These are phyloP conservation scores for Coelopa pilipes DNA, from an alignment of 2,888 invertebrate species.

Conservation along the genomic window DNA sequence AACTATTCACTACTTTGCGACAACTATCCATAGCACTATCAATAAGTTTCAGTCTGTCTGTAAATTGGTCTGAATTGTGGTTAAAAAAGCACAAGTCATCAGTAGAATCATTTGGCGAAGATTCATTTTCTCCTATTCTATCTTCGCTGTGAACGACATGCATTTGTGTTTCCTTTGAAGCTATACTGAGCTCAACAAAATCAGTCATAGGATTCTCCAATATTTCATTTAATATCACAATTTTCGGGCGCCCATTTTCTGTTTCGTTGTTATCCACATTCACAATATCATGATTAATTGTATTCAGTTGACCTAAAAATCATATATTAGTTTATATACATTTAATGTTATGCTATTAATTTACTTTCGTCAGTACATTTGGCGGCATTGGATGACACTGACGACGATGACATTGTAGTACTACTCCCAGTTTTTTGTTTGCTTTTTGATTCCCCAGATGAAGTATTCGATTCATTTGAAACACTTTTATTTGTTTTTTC, in stretches of 20 bases:
- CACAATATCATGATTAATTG: not conserved
- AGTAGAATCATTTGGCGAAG: not conserved
- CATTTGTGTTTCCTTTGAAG: slow-evolving; percentile 18
- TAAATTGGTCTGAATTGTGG: slow-evolving; percentile 46
- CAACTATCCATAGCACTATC: slow-evolving; percentile 51
- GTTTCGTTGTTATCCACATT: not conserved
- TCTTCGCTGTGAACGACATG: slow-evolving; percentile 39
- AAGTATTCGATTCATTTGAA: slow-evolving; percentile 5
- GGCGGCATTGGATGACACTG: not conserved
- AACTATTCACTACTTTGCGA: slow-evolving; percentile 48
- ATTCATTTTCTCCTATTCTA: slow-evolving; percentile 36
- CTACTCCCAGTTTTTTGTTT: not conserved
- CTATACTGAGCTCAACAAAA: slow-evolving; percentile 54
- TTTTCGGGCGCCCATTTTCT: slow-evolving; percentile 42
- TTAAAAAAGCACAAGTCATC: slow-evolving; percentile 52
- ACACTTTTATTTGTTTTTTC: slow-evolving; percentile 18
- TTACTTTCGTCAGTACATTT: not conserved
- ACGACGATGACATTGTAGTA: not conserved
- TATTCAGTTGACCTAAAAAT: not conserved
- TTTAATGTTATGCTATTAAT: not conserved
- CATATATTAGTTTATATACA: not conserved
- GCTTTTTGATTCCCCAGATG: not conserved
- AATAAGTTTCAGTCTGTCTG: slow-evolving; percentile 48
- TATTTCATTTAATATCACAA: slow-evolving; percentile 58
- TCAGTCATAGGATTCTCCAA: slow-evolving; percentile 57